Base-by-base conservation (phyloP, 2,113 vertebrate genomes). In the Tyrannus savana region DNA sequence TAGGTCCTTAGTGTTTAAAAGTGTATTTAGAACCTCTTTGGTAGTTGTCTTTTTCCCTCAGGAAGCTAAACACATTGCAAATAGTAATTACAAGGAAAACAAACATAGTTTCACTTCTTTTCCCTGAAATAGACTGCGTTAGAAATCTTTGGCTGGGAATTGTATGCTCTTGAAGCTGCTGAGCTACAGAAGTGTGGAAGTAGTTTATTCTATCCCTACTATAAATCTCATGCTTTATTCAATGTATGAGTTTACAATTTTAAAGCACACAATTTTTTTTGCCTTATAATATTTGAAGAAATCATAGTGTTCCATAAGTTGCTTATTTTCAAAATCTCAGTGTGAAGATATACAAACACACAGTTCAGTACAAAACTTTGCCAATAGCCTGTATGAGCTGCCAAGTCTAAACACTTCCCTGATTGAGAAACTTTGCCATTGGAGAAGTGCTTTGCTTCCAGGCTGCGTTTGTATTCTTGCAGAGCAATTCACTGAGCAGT, bases 51-150 rank as follows among this genome's bases (percentile, higher is more conserved):
- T 39, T 76, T 62, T 14, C 37, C 46, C 19, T 72, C 7, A 37
- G 56, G 56, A 78, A 78, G 31, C 22, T 59, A 58, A 71, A 59
- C 19, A 27, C 53, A 31, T 33, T 84, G 56, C 89, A 87, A 91
- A 35, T 49, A 64, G 44, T 58, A 79, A 56, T 91, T 91, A 58
- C 44, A 87, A 83, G 41, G 49, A 72, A 96, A 94, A 78, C 69
- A 87, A 78, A 78, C 76, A 79, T 6, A 75, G 27, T 73, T 95
- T 82, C 58, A 64, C 39, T 95, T 84, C 73, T 89, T 94, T 82
- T 82, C 74, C 25, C 31, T 84, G 66, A 75, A 81, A 52, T 7
- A 50, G 56, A 75, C 44, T 14, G 10, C 9, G 27, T 80, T 64
- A 62, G 63, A 17, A 81, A 76, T 59, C 11, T 68, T 76, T 93